Conservation (phyloP, 92 coral and sea anemone species). For the Chrysogorgia sp. region DNA sequence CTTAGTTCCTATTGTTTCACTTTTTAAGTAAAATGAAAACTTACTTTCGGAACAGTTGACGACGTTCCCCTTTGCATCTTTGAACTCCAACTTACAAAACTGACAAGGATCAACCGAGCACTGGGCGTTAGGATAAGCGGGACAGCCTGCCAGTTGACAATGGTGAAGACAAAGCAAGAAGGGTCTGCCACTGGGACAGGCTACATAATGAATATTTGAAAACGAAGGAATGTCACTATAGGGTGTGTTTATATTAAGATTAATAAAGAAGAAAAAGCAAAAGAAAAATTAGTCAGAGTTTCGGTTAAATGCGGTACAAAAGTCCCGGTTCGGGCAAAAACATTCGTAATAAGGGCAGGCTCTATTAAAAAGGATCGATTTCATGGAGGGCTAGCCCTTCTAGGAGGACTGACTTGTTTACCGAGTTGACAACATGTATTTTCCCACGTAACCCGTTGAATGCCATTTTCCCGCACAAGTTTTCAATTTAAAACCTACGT, state of each 20-base stretch:
- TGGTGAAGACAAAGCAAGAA: conserved; percentile 85
- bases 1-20: neutral
- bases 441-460: too few relatives aligned
- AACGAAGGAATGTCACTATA: neutral
- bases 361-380: too few relatives aligned
- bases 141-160: conserved; percentile 86
- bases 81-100: conserved; percentile 87
- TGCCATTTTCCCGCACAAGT: too few relatives aligned
- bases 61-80: conserved; percentile 68
- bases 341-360: neutral
- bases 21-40: neutral
- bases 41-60: conserved; percentile 92
- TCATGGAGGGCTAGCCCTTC: too few relatives aligned
- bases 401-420: too few relatives aligned
- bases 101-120: conserved; percentile 90
- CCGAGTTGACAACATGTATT: too few relatives aligned
- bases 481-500: too few relatives aligned
- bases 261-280: too few relatives aligned
- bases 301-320: too few relatives aligned
- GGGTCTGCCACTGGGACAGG: conserved; percentile 88
- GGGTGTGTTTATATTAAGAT: too few relatives aligned
- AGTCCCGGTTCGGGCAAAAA: too few relatives aligned
- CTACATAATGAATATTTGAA: conserved; percentile 43
- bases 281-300: too few relatives aligned
- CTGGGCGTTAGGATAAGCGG: conserved; percentile 80